Evolutionary conservation across 2,888 invertebrate genomes (phyloP).

Genomic region (Trachelus troglodyta): DNA sequence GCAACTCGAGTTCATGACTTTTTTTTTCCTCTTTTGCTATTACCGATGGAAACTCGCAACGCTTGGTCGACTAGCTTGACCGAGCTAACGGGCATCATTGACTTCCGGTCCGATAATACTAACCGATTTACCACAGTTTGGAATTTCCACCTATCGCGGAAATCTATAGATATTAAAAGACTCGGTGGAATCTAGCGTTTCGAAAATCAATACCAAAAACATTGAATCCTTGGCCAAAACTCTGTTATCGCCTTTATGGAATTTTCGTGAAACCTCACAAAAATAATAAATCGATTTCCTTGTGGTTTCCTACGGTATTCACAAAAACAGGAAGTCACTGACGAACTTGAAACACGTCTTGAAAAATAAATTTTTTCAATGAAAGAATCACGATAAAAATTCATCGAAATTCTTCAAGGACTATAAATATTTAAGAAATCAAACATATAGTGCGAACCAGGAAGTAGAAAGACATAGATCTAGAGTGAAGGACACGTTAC

Average conservation of each 20-base stretch:
- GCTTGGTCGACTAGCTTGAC: neutral
- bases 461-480: neutral
- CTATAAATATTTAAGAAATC: neutral
- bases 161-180: neutral
- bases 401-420: neutral
- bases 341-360: neutral
- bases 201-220: too few relatives aligned
- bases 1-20: neutral
- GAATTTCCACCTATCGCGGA: neutral
- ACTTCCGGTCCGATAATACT: neutral
- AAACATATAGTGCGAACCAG: neutral
- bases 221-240: too few relatives aligned
- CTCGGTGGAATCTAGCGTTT: too few relatives aligned
- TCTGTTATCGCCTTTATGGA: neutral
- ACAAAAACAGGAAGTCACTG: neutral
- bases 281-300: neutral
- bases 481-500: neutral
- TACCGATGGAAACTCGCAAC: neutral
- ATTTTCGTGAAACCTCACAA: neutral
- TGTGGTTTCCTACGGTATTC: neutral
- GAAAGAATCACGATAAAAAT: neutral
- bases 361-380: neutral
- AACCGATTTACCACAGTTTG: neutral
- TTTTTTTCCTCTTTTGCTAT: neutral
- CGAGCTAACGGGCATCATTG: slow-evolving; percentile 4